Conservation (phyloP, 2,113 vertebrate genomes). For the Trochalopteron elliotii region DNA sequence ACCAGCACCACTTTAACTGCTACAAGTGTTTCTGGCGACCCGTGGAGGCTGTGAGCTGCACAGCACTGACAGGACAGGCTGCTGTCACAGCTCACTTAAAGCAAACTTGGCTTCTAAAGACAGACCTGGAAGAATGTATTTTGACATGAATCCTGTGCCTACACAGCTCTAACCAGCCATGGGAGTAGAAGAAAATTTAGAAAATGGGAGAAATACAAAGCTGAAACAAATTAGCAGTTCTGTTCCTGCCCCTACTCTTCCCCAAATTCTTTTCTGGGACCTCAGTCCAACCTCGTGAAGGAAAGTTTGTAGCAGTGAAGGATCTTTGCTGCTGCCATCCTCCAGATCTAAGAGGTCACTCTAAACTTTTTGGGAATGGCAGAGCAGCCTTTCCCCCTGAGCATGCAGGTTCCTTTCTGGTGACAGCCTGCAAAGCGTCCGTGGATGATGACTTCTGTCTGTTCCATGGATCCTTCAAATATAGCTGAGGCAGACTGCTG, state of each 20-base stretch:
- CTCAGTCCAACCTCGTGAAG: not conserved
- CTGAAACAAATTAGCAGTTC: not conserved
- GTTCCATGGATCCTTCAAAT: not conserved
- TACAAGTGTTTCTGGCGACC: not conserved
- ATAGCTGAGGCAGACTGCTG: not conserved
- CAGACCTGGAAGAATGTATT: not conserved
- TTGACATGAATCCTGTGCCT: not conserved
- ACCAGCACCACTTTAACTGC: not conserved
- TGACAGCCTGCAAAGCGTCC: not conserved
- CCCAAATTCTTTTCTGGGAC: not conserved
- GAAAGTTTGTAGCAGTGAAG: not conserved
- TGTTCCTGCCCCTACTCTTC: not conserved
- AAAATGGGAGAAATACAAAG: not conserved
- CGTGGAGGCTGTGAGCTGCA: not conserved
- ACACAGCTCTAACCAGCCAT: not conserved
- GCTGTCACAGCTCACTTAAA: not conserved
- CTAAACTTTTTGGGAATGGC: not conserved
- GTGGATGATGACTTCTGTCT: not conserved
- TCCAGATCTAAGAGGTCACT: not conserved
- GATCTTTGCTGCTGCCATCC: not conserved
- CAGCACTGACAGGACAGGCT: not conserved
- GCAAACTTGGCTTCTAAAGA: not conserved
- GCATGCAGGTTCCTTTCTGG: not conserved
- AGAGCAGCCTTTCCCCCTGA: not conserved
- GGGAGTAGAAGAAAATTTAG: not conserved